Conservation (phyloP, 2,797 vertebrate genomes). For the Carcharodon carcharias region DNA sequence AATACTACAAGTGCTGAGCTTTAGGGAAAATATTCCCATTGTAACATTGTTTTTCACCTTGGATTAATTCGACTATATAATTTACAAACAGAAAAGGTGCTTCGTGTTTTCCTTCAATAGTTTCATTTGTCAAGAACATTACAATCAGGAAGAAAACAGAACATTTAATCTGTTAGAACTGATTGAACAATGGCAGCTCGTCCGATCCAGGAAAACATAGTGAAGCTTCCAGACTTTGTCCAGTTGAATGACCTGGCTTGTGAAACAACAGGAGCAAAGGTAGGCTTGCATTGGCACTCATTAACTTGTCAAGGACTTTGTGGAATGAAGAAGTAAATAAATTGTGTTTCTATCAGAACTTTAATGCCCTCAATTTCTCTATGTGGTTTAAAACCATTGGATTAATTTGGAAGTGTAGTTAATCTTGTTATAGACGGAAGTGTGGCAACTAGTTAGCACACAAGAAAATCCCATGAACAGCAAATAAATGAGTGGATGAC, state of each 20-base stretch:
- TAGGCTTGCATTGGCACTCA: constrained; percentile 29
- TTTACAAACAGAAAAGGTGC: background rate
- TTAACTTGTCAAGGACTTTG: background rate
- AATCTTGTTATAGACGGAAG: background rate
- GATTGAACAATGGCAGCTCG: constrained; percentile 38
- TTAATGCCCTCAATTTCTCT: background rate
- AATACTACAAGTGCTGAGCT: background rate
- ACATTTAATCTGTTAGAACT: constrained; percentile 1
- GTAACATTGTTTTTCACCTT: background rate
- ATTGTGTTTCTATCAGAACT: background rate
- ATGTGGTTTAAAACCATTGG: background rate
- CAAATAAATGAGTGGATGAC: background rate
- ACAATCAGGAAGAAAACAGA: background rate
- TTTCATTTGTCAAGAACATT: background rate
- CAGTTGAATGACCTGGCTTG: constrained; percentile 46
- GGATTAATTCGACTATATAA: background rate
- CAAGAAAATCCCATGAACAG: background rate
- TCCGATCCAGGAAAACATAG: constrained; percentile 39
- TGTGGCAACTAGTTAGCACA: background rate
- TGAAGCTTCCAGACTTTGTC: constrained; percentile 43
- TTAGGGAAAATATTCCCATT: background rate
- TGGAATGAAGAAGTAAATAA: background rate
- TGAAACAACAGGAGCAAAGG: constrained; percentile 46
- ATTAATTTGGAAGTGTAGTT: background rate
- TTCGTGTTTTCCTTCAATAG: background rate